Conservation (phyloP, 2,113 vertebrate genomes). For the Plecotus auritus region DNA sequence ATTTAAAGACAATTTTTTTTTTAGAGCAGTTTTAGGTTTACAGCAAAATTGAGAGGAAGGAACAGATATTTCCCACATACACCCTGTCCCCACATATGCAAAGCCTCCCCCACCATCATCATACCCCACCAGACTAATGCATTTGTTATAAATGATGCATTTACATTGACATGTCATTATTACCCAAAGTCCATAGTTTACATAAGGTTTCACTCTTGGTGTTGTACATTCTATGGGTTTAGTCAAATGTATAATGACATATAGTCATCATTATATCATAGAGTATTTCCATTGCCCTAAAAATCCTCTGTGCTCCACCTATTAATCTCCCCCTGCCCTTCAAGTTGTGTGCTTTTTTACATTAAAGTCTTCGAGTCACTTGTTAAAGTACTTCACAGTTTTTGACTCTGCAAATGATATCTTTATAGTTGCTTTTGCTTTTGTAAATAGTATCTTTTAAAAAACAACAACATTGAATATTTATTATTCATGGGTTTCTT, state of each 20-base stretch:
- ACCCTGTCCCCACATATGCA: not conserved
- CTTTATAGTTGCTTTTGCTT: not conserved
- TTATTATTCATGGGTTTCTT: constrained; percentile 8
- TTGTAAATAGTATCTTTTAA: not conserved
- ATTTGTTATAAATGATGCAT: not conserved
- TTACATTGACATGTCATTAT: not conserved
- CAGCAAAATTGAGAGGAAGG: not conserved
- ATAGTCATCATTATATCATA: not conserved
- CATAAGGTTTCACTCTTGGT: not conserved
- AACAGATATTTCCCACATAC: not conserved
- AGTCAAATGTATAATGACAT: not conserved
- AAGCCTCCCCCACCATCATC: not conserved
- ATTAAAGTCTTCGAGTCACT: not conserved
- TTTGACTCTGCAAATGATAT: not conserved
- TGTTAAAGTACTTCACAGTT: not conserved
- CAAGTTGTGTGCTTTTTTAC: not conserved
- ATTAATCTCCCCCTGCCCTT: not conserved
- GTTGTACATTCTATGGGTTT: not conserved
- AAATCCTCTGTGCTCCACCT: not conserved
- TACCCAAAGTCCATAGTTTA: not conserved
- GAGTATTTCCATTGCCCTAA: not conserved
- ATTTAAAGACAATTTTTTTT: not conserved
- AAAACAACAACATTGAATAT: not conserved
- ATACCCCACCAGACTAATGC: not conserved
- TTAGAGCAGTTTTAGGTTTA: not conserved